A percentile compares a stretch with the other conserved stretches of the same genome.
Conservation (phyloP, 2,797 vertebrate species). For the Phoeniculus purpureus region DNA sequence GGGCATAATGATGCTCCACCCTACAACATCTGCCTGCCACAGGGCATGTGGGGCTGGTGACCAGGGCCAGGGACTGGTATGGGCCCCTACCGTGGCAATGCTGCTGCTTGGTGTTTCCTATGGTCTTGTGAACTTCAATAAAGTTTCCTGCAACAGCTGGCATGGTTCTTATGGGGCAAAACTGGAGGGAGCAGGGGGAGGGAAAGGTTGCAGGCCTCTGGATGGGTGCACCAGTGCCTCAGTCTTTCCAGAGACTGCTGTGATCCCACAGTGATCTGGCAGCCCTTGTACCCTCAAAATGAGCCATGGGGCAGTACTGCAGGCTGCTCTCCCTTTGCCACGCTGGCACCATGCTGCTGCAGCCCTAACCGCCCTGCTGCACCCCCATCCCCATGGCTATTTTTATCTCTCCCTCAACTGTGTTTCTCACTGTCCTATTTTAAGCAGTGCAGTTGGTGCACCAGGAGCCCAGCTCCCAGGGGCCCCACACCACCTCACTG, state of each 20-base stretch:
- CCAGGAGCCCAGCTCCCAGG: slow-evolving; percentile 30
- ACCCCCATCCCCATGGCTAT: slow-evolving; percentile 26
- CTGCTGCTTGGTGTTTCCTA: not conserved
- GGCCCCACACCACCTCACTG: slow-evolving; percentile 6
- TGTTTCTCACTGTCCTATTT: slow-evolving; percentile 78
- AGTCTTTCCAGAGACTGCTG: not conserved
- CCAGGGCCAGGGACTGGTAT: accelerated
- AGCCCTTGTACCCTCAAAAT: not conserved
- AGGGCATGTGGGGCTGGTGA: not conserved
- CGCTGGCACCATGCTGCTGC: not conserved
- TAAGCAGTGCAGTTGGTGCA: slow-evolving; percentile 63
- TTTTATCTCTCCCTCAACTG: not conserved
- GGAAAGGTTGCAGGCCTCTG: not conserved
- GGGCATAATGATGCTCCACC: not conserved
- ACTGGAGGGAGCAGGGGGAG: too few species aligned
- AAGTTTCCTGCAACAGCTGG: not conserved
- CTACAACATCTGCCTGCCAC: not conserved
- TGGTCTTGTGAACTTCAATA: slow-evolving; percentile 19
- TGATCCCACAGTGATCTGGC: not conserved
- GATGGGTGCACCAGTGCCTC: accelerated
- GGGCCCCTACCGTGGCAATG: not conserved
- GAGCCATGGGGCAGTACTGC: accelerated
- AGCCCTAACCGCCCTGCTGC: not conserved
- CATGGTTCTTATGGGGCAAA: not conserved
- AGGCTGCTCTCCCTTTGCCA: not conserved